These are phyloP conservation scores for Palythoa heliodiscus DNA, from an alignment of 92 coral and sea anemone species.

Conservation along the genomic window DNA sequence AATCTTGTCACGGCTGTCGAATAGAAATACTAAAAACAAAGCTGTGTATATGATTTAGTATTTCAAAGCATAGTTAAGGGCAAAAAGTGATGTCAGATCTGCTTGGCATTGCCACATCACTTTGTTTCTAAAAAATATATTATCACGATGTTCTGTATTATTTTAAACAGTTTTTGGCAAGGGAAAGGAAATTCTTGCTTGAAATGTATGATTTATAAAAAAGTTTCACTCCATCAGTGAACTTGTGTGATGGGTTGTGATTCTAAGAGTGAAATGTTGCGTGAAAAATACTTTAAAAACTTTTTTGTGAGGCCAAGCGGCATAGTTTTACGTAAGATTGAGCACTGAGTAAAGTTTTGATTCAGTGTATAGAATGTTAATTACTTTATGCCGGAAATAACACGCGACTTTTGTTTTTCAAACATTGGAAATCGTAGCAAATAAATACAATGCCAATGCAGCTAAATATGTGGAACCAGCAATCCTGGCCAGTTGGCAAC, in stretches of 20 bases:
- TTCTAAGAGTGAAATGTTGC: neutral
- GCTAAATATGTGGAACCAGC: neutral
- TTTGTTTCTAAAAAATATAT: neutral
- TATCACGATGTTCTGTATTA: neutral
- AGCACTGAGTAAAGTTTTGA: neutral
- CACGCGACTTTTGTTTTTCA: neutral
- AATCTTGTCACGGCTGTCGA: too few relatives aligned
- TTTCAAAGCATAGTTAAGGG: neutral
- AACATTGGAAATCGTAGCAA: neutral
- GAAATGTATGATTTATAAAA: neutral
- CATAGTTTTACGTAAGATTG: neutral
- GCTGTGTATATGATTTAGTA: neutral
- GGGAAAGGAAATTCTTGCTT: neutral
- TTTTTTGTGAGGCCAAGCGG: too few relatives aligned
- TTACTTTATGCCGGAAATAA: neutral
- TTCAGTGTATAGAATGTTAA: neutral
- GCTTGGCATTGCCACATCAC: neutral
- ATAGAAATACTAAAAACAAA: neutral
- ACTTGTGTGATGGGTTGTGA: neutral
- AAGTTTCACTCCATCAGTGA: neutral
- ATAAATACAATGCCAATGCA: neutral
- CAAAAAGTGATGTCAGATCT: conserved; percentile 1
- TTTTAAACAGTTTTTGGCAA: too few relatives aligned
- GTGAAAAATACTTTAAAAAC: neutral
- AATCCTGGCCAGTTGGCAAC: neutral